Conservation (phyloP, 2,888 invertebrate species). For the Drosophila phalerata region DNA sequence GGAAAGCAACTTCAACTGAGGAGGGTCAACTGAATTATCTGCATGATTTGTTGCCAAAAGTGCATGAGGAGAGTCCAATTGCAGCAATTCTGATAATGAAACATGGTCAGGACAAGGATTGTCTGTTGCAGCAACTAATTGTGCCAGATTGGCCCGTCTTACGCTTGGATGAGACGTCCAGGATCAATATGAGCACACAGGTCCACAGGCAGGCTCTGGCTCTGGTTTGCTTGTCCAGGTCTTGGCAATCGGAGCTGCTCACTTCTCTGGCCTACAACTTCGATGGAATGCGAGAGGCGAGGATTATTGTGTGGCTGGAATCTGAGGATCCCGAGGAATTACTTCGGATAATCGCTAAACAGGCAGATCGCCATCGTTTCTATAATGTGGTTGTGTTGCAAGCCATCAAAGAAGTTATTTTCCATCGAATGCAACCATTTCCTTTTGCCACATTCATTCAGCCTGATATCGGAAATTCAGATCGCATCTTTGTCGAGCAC, state of each 20-base stretch:
- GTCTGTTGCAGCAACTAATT: slow-evolving; percentile 25
- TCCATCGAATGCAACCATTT: slow-evolving; percentile 51
- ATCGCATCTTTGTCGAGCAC: slow-evolving; percentile 26
- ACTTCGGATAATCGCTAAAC: background rate
- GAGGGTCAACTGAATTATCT: slow-evolving; percentile 19
- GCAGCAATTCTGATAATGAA: slow-evolving; percentile 47
- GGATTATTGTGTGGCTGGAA: slow-evolving; percentile 53
- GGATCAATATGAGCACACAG: slow-evolving; percentile 8
- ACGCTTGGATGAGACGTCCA: slow-evolving; percentile 33
- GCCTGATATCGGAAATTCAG: accelerated
- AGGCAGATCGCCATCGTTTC: slow-evolving; percentile 28
- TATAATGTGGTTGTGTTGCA: slow-evolving; percentile 39
- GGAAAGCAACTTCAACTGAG: background rate
- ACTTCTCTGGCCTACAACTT: slow-evolving; percentile 34
- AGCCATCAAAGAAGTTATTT: accelerated
- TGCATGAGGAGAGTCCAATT: slow-evolving; percentile 38
- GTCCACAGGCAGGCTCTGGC: slow-evolving; percentile 22
- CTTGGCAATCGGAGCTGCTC: slow-evolving; percentile 35
- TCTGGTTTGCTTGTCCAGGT: slow-evolving; percentile 36
- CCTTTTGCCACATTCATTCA: slow-evolving; percentile 33
- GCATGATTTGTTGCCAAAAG: slow-evolving; percentile 31
- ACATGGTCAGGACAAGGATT: slow-evolving; percentile 14
- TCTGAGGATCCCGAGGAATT: accelerated
- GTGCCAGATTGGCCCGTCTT: slow-evolving; percentile 43
- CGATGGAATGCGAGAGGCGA: slow-evolving; percentile 41